Conservation (phyloP, 2,888 invertebrate species). For the Acronicta alni region DNA sequence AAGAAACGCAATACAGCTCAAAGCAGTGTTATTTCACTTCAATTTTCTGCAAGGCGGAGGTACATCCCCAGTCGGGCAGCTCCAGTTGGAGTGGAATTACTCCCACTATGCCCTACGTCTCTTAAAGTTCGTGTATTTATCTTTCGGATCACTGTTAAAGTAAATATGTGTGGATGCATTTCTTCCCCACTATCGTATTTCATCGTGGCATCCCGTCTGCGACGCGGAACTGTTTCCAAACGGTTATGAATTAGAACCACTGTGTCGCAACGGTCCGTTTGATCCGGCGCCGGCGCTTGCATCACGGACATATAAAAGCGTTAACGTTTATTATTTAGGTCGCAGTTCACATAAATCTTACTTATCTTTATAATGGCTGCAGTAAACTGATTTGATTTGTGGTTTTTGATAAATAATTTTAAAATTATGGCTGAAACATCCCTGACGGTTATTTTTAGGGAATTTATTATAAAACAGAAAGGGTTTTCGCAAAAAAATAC, state of each 20-base stretch:
- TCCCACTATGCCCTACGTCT: no score
- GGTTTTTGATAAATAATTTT: not conserved
- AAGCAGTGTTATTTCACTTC: no score
- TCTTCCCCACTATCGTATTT: not conserved
- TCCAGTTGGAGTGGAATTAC: no score
- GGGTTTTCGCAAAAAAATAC: no score
- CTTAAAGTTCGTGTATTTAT: no score
- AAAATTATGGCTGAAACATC: no score
- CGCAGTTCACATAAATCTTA: conserved; percentile 10
- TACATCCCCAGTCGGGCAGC: no score
- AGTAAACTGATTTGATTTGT: not conserved
- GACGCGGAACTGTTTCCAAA: conserved; percentile 2
- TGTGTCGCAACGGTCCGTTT: conserved; percentile 4
- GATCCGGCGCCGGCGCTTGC: conserved; percentile 17
- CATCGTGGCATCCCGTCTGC: not conserved
- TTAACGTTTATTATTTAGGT: conserved; percentile 3
- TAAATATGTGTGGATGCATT: not conserved
- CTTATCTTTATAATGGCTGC: not conserved
- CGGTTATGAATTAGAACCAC: not conserved
- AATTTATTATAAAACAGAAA: no score
- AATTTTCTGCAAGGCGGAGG: no score
- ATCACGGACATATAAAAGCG: conserved; percentile 2
- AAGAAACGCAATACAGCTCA: no score
- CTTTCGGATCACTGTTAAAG: not conserved
- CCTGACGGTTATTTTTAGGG: no score